Conservation (phyloP, 2,797 vertebrate genomes). For the Crax fasciolata region DNA sequence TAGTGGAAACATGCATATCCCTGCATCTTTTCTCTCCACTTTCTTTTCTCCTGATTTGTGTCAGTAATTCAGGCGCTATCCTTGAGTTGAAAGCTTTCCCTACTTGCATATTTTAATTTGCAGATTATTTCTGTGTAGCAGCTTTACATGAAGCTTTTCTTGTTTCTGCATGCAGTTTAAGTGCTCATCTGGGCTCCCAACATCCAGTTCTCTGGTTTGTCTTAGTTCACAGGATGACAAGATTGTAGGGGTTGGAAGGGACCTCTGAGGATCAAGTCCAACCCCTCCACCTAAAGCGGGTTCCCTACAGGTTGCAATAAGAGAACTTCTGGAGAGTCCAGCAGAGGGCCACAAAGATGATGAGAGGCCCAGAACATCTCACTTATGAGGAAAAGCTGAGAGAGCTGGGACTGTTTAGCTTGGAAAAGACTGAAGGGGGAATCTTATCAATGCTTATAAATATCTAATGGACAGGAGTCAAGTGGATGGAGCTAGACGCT, state of each 20-base stretch:
- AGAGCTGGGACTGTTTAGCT: too few relatives aligned
- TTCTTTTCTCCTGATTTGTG: neutral
- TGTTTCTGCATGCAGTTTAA: neutral
- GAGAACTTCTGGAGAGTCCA: too few relatives aligned
- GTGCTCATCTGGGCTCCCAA: fast-evolving
- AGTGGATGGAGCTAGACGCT: too few relatives aligned
- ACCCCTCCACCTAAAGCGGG: too few relatives aligned
- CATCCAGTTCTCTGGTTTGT: neutral
- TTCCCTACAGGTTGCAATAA: neutral
- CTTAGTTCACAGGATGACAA: neutral
- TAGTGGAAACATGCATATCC: neutral
- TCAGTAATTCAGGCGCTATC: neutral
- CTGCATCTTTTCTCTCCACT: neutral
- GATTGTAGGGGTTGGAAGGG: neutral
- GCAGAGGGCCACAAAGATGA: too few relatives aligned
- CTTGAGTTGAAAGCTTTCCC: neutral
- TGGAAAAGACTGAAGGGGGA: too few relatives aligned
- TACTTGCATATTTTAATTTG: neutral
- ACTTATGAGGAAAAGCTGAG: too few relatives aligned
- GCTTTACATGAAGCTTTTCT: neutral
- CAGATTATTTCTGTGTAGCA: neutral
- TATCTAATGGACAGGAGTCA: too few relatives aligned
- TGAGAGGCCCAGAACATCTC: too few relatives aligned
- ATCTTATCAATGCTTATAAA: too few relatives aligned
- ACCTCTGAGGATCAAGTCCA: neutral